Evolutionary conservation across 2,113 vertebrate genomes (phyloP).

Genomic region (Xiphophorus couchianus): DNA sequence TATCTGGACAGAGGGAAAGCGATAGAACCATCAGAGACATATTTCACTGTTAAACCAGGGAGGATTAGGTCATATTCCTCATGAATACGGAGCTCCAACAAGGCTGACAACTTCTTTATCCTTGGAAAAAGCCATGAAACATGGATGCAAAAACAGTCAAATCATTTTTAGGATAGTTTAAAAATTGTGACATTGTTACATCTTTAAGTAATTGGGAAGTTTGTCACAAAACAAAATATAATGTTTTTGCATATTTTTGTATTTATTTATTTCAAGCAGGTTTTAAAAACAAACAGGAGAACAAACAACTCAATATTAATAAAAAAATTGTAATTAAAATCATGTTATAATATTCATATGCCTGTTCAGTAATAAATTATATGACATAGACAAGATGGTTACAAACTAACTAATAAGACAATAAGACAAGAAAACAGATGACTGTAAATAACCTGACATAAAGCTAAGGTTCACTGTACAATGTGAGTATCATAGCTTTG

Average conservation of each 20-base stretch:
- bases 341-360: too few relatives aligned
- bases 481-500: too few relatives aligned
- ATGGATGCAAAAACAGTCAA: constrained; percentile 17
- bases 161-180: not conserved
- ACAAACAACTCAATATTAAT: too few relatives aligned
- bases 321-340: too few relatives aligned
- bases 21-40: constrained; percentile 56
- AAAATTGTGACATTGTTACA: not conserved
- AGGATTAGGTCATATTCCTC: constrained; percentile 56
- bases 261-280: too few relatives aligned
- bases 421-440: too few relatives aligned
- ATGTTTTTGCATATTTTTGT: not conserved
- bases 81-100: constrained; percentile 56
- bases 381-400: too few relatives aligned
- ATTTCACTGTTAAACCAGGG: constrained; percentile 56
- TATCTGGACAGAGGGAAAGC: constrained; percentile 56
- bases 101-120: not conserved
- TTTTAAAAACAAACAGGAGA: too few relatives aligned
- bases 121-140: not conserved
- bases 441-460: too few relatives aligned
- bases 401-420: too few relatives aligned
- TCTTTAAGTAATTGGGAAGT: not conserved
- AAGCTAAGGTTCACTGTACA: too few relatives aligned
- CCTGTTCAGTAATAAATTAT: too few relatives aligned
- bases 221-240: not conserved